phyloP scores from a whole-genome alignment of 2,888 invertebrate species.

The Amphipoea lucens region DNA sequence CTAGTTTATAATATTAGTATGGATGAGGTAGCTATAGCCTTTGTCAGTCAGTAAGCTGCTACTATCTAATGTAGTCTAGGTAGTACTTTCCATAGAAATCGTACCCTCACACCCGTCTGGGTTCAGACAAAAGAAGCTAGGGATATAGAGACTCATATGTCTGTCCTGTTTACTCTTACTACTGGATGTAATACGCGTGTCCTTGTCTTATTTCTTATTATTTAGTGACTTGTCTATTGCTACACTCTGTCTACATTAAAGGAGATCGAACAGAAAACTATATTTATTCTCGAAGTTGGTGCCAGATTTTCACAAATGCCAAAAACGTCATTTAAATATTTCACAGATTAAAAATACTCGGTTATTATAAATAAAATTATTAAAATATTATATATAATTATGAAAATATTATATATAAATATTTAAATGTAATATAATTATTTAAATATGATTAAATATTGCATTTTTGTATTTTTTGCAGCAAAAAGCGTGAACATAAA shows the following conservation, averaged over 20 bases:
- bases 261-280: background rate
- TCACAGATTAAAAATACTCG: background rate
- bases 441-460: background rate
- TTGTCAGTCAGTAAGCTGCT: background rate
- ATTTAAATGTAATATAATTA: no score
- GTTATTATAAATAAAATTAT: no score
- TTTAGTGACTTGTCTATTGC: background rate
- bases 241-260: background rate
- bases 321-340: background rate
- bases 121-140: background rate
- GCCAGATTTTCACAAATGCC: background rate
- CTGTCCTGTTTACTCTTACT: background rate
- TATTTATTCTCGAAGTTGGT: background rate
- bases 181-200: background rate
- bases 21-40: background rate
- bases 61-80: background rate
- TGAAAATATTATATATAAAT: no score
- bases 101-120: background rate
- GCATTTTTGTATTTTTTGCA: slow-evolving; percentile 4
- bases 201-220: background rate
- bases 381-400: no score
- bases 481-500: slow-evolving; percentile 30
- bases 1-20: no score
- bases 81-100: background rate
- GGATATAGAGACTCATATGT: background rate